Evolutionary conservation across 2,888 invertebrate genomes (phyloP), one percentile per base, ranked within the genome.

Genomic region (Amiota mariae): DNA sequence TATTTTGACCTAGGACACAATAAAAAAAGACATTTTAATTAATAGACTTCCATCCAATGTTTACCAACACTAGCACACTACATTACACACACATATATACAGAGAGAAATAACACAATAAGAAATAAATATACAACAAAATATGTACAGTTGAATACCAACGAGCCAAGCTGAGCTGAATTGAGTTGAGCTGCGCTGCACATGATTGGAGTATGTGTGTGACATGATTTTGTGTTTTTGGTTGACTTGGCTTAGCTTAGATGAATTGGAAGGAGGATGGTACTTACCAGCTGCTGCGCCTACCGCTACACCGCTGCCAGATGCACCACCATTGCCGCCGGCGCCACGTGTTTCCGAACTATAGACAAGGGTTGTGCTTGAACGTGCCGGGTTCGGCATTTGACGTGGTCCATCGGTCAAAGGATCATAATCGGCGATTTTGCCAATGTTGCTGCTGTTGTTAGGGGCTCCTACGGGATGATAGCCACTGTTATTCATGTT

Each of bases 351-450:
- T 88, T 94, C 94, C 63, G 94, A 95, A 82, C 96, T 96, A 90
- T 96, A 97, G 85, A 97, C 96, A 79, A 97, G 92, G 20, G 96
- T 96, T 71, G 96, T 95, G 4, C 95, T 94, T 82, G 94, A 94
- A 82, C 95, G 91, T 76, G 94, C 93, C 6, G 95, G 94, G 87
- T 94, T 95, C 0, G 94, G 94, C 76, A 93, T 92, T 68, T 91
- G 92, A 77, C 94, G 91, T 15, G 94, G 94, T 67, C 94, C 93
- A 85, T 94, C 94, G 80, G 92, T 93, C 78, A 94, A 90, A 3
- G 95, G 95, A 88, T 96, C 95, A 85, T 95, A 95, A 85, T 96
- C 95, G 79, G 94, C 94, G 80, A 95, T 95, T 91, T 94, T 92
- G 78, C 95, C 93, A 87, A 95, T 92, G 88, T 91, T 91, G 72